phyloP scores from a whole-genome alignment of 2,113 vertebrate species.

The Bos indicus region DNA sequence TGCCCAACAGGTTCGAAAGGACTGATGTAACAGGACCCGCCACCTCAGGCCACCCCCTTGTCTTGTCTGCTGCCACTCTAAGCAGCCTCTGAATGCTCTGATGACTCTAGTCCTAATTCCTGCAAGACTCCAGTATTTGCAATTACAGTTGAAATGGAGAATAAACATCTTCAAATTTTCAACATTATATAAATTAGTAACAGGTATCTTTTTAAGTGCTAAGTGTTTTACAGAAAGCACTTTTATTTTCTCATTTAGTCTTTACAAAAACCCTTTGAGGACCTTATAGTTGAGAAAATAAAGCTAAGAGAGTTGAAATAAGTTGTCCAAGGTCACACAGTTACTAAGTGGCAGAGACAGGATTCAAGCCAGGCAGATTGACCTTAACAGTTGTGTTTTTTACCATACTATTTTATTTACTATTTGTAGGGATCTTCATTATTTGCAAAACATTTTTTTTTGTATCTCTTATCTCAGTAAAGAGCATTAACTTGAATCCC shows the following conservation, averaged over 20 bases:
- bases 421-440: conserved; percentile 13
- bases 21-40: background rate
- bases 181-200: background rate
- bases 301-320: background rate
- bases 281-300: conserved; percentile 20
- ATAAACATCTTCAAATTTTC: background rate
- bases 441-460: conserved; percentile 2
- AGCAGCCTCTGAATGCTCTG: background rate
- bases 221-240: background rate
- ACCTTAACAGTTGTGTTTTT: background rate
- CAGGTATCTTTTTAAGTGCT: background rate
- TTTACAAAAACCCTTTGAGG: conserved; percentile 16
- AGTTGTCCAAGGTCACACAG: background rate
- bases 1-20: background rate
- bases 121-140: background rate
- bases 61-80: background rate
- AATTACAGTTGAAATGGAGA: background rate
- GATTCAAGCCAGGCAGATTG: background rate
- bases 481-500: background rate
- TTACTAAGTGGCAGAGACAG: background rate
- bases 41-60: background rate
- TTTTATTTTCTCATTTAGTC: background rate
- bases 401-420: background rate
- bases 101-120: background rate
- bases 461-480: background rate